These are phyloP conservation scores for Conopomorpha cramerella DNA, from an alignment of 1,140 invertebrate species.

Conservation along the genomic window DNA sequence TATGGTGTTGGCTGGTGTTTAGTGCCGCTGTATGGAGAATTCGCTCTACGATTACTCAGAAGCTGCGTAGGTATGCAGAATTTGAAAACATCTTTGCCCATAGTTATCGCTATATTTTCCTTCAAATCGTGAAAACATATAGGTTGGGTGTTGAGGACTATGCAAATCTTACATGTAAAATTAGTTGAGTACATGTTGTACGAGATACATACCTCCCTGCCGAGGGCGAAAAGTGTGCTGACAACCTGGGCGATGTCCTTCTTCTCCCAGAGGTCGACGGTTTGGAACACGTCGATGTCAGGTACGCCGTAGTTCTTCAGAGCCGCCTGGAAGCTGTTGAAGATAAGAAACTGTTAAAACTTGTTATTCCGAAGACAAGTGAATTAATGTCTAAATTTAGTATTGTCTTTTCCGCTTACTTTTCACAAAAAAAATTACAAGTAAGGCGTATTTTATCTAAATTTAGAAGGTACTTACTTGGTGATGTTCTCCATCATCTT, in stretches of 20 bases:
- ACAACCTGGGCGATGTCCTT: slow-evolving; percentile 94
- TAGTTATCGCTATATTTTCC: neutral
- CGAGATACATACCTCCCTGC: slow-evolving; percentile 76
- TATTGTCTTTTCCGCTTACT: too few species aligned
- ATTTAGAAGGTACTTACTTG: slow-evolving; percentile 69
- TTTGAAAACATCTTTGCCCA: neutral
- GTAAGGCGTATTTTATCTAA: too few species aligned
- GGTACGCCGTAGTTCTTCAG: slow-evolving; percentile 87
- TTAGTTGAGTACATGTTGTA: neutral
- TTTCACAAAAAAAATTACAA: too few species aligned
- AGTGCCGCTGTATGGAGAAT: neutral
- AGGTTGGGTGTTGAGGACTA: too few species aligned
- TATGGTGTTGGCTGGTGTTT: neutral
- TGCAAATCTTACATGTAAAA: too few species aligned
- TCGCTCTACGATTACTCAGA: neutral
- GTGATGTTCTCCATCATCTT: slow-evolving; percentile 97
- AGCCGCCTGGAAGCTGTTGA: slow-evolving; percentile 84
- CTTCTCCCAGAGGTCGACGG: slow-evolving; percentile 92
- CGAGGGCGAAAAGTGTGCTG: slow-evolving; percentile 90
- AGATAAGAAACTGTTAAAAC: slow-evolving; percentile 2
- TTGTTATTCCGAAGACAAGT: too few species aligned
- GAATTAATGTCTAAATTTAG: too few species aligned
- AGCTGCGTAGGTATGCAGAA: neutral
- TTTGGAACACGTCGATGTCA: slow-evolving; percentile 94
- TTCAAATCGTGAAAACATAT: neutral